Base-by-base conservation (phyloP, 2,113 vertebrate genomes). In the Triplophysa dalaica region DNA sequence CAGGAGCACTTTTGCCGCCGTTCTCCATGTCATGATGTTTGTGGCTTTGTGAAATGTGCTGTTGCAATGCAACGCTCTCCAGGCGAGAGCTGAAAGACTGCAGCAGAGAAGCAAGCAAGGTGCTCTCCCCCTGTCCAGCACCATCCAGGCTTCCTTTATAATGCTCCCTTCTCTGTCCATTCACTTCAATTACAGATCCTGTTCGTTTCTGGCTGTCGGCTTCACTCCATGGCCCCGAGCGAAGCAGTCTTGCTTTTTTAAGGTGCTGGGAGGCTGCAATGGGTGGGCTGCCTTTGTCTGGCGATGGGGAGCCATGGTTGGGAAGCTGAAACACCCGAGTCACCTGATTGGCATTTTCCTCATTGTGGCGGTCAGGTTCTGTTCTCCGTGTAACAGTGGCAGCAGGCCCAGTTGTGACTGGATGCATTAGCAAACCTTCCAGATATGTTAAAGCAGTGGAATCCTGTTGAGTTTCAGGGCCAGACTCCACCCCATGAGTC, bases 401-500 rank as follows among this genome's bases (percentile, higher is more conserved):
- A 90, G 94, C 94, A 89, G 96, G 95, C 90, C 95, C 95, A 91
- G 94, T 94, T 85, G 95, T 94, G 90, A 97, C 95, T 90, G 97
- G 97, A 97, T 98, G 97, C 98, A 99, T 99, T 94, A 99, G 97
- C 96, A 99, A 98, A 95, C 98, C 97, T 92, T 99, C 98, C 94
- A 99, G 94, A 93, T 99, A 99, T 93, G 97, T 99, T 98, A 99
- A 91, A 96, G 98, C 98, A 94, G 96, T 91, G 93, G 98, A 97
- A 99, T 99, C 97, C 95, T 98, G 96, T 94, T 98, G 96, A 94
- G 97, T 98, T 93, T 98, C 96, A 96, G 97, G 97, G 97, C 95
- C 95, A 96, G 97, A 95, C 94, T 99, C 98, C 96, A 98, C 98
- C 94, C 97, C 98, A 99, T 99, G 96, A 98, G 98, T 99, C 97